Base-by-base conservation (phyloP, 2,797 vertebrate genomes). In the Dryobates pubescens region DNA sequence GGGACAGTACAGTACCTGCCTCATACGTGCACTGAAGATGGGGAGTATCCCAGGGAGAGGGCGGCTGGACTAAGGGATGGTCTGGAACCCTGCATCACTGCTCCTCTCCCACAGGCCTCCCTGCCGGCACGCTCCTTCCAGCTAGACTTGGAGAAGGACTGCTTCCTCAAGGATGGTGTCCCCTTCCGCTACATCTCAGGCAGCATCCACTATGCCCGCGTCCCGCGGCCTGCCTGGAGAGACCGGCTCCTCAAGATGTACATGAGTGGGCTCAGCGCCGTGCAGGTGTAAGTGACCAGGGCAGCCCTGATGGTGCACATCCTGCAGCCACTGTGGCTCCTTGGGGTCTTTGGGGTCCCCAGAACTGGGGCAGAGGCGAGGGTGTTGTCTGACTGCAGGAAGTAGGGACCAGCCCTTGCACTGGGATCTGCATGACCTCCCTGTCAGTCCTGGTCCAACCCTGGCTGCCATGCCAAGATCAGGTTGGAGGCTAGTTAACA, bases 181-280 rank as follows among this genome's bases (percentile, higher is more conserved):
- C 97, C 98, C 10, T 99, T 99, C 95, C 99, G 98, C 95, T 99
- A 98, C 89, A 95, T 99, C 87, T 99, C 99, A 3, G 99, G 99
- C 72, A 99, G 99, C 61, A 97, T 99, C 84, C 99, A 99, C 96
- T 99, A 99, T 27, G 98, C 98, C 93, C 98, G 99, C 1, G 97
- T 99, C 84, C 99, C 99, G 0, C 97, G 90, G 27, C 96, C 97
- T 32, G 98, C 99, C 97, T 99, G 99, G 99, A 98, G 97, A 69
- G 99, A 99, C 96, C 97, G 99, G 41, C 98, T 99, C 24, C 71
- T 97, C 27, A 99, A 99, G 98, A 99, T 99, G 99, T 98, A 98
- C 96, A 98, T 99, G 99, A 97, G 98, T 2, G 99, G 99, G 72
- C 98, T 99, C 78, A 99, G 98, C 41, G 90, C 99, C 0, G 86